These are phyloP conservation scores for Musca domestica DNA, from an alignment of 1,140 invertebrate genomes.

Conservation along the genomic window DNA sequence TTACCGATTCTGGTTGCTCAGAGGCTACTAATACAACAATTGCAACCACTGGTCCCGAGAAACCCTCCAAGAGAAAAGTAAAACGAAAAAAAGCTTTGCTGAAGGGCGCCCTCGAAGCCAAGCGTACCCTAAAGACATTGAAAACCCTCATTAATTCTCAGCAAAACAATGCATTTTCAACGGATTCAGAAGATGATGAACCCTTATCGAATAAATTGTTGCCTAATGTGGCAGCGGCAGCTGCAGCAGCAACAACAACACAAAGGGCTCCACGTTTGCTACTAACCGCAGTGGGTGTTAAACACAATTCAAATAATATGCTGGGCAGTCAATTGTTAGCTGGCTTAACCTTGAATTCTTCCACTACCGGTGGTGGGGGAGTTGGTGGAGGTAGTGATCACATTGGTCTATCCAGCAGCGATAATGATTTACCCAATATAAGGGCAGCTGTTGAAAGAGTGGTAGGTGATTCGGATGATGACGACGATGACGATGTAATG, in stretches of 20 bases:
- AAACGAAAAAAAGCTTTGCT: constrained; percentile 39
- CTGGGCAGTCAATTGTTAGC: not conserved
- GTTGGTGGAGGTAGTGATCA: constrained; percentile 34
- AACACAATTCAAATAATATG: constrained; percentile 1
- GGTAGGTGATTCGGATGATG: constrained; percentile 65
- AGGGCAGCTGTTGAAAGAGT: constrained; percentile 68
- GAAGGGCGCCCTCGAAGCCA: constrained; percentile 18
- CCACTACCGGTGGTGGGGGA: not conserved
- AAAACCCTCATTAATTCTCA: not conserved
- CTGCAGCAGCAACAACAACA: constrained; percentile 23
- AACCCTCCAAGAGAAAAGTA: constrained; percentile 29
- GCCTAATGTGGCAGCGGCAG: constrained; percentile 24
- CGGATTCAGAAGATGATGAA: constrained; percentile 45
- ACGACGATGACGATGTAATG: constrained; percentile 50
- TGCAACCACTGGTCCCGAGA: constrained; percentile 16
- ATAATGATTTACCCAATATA: constrained; percentile 69
- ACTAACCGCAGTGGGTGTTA: constrained; percentile 36
- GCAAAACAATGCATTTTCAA: constrained; percentile 32
- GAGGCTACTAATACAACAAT: constrained; percentile 29
- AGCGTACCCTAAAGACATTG: not conserved
- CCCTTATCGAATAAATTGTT: constrained; percentile 26
- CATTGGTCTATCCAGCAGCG: constrained; percentile 61
- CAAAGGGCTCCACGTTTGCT: constrained; percentile 44
- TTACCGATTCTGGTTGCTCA: constrained; percentile 33
- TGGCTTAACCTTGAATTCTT: not conserved